Percentiles rank a stretch among this genome's conserved stretches.
phyloP scores from a whole-genome alignment of 2,797 vertebrate genomes.

The Philypnodon macrostomus region DNA sequence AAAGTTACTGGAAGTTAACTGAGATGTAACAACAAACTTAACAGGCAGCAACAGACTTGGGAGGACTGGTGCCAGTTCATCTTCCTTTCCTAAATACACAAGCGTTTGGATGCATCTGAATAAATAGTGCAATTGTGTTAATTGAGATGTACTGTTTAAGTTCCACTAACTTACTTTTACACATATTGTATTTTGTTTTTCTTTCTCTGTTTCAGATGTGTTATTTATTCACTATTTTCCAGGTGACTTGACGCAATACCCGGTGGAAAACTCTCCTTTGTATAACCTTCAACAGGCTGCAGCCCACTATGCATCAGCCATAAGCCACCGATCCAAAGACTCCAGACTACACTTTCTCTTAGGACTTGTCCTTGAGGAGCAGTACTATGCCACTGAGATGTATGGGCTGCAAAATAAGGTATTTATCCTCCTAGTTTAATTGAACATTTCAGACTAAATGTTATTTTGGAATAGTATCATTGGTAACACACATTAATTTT shows the following conservation, averaged over 20 bases:
- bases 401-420: conserved; percentile 66
- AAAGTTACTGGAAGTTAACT: conserved; percentile 29
- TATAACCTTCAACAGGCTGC: conserved; percentile 61
- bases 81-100: conserved; percentile 22
- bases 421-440: background rate
- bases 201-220: no score
- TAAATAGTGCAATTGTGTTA: conserved; percentile 2
- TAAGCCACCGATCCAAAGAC: conserved; percentile 58
- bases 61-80: conserved; percentile 4
- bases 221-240: no score
- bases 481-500: background rate
- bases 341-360: conserved; percentile 68
- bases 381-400: conserved; percentile 61
- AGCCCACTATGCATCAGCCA: conserved; percentile 62
- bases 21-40: conserved; percentile 13
- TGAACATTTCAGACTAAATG: background rate
- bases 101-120: conserved; percentile 4
- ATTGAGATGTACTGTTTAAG: conserved; percentile 1
- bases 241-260: conserved; percentile 50
- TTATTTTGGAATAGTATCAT: background rate
- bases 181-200: no score
- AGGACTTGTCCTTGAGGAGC: conserved; percentile 66
- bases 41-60: conserved; percentile 1
- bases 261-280: conserved; percentile 52
- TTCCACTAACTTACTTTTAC: background rate